phyloP scores from a whole-genome alignment of 2,888 invertebrate species.

The Pollenia amentaria region DNA sequence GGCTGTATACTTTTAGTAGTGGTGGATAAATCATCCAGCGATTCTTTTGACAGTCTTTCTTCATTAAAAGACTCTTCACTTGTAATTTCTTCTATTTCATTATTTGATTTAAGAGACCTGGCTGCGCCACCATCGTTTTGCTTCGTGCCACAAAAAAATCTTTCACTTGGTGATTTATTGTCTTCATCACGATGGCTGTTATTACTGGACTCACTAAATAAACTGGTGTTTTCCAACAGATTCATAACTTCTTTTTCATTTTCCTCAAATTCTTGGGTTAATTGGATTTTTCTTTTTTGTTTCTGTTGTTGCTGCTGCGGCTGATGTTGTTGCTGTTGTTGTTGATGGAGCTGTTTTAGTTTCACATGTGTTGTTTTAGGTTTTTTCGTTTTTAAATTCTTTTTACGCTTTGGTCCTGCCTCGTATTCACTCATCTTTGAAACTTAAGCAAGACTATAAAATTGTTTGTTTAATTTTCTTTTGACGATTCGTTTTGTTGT shows the following conservation, averaged over 20 bases:
- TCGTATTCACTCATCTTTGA: conserved; percentile 61
- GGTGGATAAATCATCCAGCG: conserved; percentile 56
- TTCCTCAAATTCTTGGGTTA: conserved; percentile 79
- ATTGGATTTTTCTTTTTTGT: conserved; percentile 78
- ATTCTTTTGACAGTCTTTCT: conserved; percentile 46
- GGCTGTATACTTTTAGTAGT: conserved; percentile 55
- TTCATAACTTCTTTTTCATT: conserved; percentile 80
- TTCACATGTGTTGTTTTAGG: conserved; percentile 48
- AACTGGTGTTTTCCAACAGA: conserved; percentile 76
- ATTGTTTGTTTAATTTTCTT: conserved; percentile 47
- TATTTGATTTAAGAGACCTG: neutral
- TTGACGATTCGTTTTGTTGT: conserved; percentile 16
- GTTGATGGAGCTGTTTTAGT: conserved; percentile 33
- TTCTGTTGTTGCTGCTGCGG: conserved; percentile 26
- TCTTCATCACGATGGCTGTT: conserved; percentile 57
- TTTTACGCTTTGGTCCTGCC: conserved; percentile 52
- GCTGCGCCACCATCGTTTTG: conserved; percentile 23
- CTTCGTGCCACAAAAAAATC: conserved; percentile 78
- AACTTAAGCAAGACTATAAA: conserved; percentile 10
- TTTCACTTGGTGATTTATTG: conserved; percentile 73
- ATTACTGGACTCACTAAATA: conserved; percentile 70
- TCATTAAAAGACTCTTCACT: conserved; percentile 32
- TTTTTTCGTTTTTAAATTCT: conserved; percentile 62
- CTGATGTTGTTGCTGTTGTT: neutral
- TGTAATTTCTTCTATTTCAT: conserved; percentile 37